phyloP scores from a whole-genome alignment of 2,888 invertebrate species.

The Salpingus planirostris region DNA sequence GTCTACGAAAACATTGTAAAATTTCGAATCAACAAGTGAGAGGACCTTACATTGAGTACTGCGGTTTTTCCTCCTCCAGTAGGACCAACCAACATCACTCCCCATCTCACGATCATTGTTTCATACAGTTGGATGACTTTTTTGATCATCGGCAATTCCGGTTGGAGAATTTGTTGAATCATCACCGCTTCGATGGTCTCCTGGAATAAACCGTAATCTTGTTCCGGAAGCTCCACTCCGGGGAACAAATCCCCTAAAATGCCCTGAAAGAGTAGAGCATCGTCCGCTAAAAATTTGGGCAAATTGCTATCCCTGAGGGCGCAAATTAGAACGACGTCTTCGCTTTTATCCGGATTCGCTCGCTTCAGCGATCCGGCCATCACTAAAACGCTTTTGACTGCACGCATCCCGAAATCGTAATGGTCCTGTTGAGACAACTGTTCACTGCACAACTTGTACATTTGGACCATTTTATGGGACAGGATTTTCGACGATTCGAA shows the following conservation, averaged over 20 bases:
- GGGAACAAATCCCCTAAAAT: conserved; percentile 88
- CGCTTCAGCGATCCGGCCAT: conserved; percentile 88
- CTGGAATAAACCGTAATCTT: conserved; percentile 70
- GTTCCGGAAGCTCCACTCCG: conserved; percentile 65
- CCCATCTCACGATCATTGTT: conserved; percentile 86
- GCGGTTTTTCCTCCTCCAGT: conserved; percentile 82
- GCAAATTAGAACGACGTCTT: conserved; percentile 75
- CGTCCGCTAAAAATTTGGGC: conserved; percentile 82
- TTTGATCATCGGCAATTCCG: conserved; percentile 55
- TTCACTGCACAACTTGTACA: conserved; percentile 87
- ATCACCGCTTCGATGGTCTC: conserved; percentile 51
- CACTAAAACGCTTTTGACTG: conserved; percentile 85
- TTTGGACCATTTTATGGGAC: conserved; percentile 87
- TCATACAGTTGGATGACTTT: conserved; percentile 83
- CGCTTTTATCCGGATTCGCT: conserved; percentile 72
- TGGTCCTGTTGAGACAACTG: conserved; percentile 88
- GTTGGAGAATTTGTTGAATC: conserved; percentile 54
- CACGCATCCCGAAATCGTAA: conserved; percentile 90
- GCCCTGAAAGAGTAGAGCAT: conserved; percentile 75
- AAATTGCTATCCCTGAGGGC: conserved; percentile 83
- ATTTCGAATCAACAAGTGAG: conserved; percentile 3
- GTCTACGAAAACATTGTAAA: conserved; percentile 46
- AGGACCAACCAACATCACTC: conserved; percentile 87
- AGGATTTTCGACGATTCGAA: conserved; percentile 80
- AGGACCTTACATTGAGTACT: conserved; percentile 52